Base-by-base conservation (phyloP, 2,888 invertebrate species). In the Pristionchus fissidentatus region DNA sequence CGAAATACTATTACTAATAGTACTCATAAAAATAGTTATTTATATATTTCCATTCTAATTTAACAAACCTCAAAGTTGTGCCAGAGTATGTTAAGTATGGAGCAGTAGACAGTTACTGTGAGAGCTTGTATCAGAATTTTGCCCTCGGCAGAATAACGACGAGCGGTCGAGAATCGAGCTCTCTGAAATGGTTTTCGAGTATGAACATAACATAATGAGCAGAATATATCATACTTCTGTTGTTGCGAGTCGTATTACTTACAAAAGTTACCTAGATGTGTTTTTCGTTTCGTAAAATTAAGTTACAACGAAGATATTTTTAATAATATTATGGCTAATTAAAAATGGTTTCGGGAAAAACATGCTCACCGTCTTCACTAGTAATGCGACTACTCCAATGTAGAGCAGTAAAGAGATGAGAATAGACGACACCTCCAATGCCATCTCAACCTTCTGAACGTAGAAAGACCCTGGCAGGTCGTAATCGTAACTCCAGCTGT, bases 401-500 rank as follows among this genome's bases (percentile, higher is more conserved):
- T 90, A 90, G 84, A 90, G 88, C 49, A 87, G 57, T 15, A 87
- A 87, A 15, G 89, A 86, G 5, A 88, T 81, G n/a, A 87, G 85
- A 10, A 90, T 90, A 4, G 89, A 88, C 13, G 88, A 89, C 22
- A 79, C 52, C 85, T 90, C 90, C 60, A 90, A 87, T 49, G 85
- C 83, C 88, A 88, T 88, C 84, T 90, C 90, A 19, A 86, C 55
- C 26, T 32, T 84, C 85, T 90, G 89, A 3, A 90, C 89, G 41
- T 78, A 52, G 2, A 55, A 26, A 29, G 88, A 87, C 10, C 84
- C 84, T 0, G 79, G 43, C 4, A 85, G 52, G 41, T 80, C 83
- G 60, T 86, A 78, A 75, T 89, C 90, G 78, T 90, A 90, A 70
- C 87, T 87, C 90, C 90, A 90, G n/a, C 84, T 84, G 62, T 86